Conservation (phyloP, 2,888 invertebrate genomes). For the Sepioteuthis lessoniana region DNA sequence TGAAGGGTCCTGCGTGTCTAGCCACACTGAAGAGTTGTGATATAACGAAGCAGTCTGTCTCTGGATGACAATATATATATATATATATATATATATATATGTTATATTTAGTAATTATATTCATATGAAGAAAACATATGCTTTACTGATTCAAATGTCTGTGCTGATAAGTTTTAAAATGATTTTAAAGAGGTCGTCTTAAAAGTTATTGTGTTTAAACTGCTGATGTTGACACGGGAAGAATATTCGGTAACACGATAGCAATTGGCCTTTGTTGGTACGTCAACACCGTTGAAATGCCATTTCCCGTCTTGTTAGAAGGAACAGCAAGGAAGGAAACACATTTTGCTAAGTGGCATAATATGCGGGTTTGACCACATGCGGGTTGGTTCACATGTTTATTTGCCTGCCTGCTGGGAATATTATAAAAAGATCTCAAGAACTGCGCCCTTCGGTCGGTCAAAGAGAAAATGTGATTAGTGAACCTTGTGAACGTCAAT, state of each 20-base stretch:
- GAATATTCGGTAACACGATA: neutral
- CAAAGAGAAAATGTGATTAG: neutral
- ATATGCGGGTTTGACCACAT: slow-evolving; percentile 4
- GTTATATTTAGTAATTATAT: too few relatives aligned
- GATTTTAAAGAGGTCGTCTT: neutral
- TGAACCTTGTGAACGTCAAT: neutral
- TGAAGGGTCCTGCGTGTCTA: too few relatives aligned
- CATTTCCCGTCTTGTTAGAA: neutral
- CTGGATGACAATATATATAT: too few relatives aligned
- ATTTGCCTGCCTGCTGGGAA: neutral
- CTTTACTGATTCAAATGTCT: too few relatives aligned
- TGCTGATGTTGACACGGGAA: neutral
- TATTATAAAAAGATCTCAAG: neutral
- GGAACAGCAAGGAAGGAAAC: neutral
- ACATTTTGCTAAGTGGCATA: neutral
- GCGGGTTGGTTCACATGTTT: neutral
- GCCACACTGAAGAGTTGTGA: too few relatives aligned
- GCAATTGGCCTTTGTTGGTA: neutral
- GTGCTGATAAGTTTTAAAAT: neutral
- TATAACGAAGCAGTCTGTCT: too few relatives aligned
- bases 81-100: too few relatives aligned
- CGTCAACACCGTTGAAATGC: neutral
- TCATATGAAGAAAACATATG: too few relatives aligned
- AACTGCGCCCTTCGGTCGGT: neutral
- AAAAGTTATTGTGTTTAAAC: neutral